Conservation (phyloP, 2,797 vertebrate species). For the Sebastes cheni region DNA sequence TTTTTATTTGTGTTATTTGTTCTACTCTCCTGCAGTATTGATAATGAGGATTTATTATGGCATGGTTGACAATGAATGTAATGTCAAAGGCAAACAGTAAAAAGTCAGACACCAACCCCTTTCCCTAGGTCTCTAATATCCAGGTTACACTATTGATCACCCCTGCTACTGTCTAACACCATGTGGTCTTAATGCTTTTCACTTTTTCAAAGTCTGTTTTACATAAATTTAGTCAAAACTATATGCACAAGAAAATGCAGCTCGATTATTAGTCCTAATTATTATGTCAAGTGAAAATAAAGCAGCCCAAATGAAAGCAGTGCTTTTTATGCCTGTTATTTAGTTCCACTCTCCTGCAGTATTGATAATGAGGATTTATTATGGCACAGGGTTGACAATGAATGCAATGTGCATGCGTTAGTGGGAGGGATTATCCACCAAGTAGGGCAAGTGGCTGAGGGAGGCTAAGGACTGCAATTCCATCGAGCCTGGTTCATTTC, state of each 20-base stretch:
- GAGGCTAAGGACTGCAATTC: constrained; percentile 84
- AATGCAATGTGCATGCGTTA: constrained; percentile 82
- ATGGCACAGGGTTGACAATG: constrained; percentile 75
- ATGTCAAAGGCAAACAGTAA: constrained; percentile 36
- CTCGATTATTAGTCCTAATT: background rate
- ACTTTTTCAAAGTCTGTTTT: constrained; percentile 24
- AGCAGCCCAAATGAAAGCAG: constrained; percentile 12
- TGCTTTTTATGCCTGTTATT: background rate
- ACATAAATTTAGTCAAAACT: background rate
- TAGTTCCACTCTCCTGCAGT: constrained; percentile 45
- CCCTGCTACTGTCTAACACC: background rate
- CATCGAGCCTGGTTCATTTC: constrained; percentile 86
- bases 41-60: constrained; percentile 77
- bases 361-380: constrained; percentile 77
- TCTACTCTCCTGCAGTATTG: constrained; percentile 56
- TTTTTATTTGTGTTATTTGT: background rate
- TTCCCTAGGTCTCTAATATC: background rate
- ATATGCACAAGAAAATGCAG: background rate
- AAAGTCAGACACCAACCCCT: constrained; percentile 5
- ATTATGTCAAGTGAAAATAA: constrained; percentile 1
- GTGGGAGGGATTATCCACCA: constrained; percentile 85
- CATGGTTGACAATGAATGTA: constrained; percentile 78
- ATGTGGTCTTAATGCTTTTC: background rate
- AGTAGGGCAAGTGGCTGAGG: constrained; percentile 84
- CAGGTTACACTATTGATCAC: constrained; percentile 25